Percentiles rank a stretch among this genome's conserved stretches.
Evolutionary conservation across 2,888 invertebrate genomes (phyloP).

Genomic region (Diplazon laetatorius): DNA sequence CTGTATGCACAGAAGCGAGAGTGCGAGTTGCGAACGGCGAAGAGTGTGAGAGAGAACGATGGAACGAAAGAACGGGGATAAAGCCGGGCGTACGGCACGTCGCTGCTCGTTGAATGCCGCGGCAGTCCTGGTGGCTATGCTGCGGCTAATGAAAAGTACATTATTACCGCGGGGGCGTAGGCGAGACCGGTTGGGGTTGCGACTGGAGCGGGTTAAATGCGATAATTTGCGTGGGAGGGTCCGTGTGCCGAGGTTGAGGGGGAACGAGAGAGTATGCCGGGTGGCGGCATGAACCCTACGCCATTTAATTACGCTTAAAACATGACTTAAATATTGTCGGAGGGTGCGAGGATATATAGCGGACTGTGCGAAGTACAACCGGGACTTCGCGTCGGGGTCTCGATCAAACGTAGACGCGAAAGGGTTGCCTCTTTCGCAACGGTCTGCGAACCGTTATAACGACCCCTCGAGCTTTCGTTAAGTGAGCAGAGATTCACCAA

Average conservation of each 20-base stretch:
- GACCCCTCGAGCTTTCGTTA: slow-evolving; percentile 61
- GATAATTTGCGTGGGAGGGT: slow-evolving; percentile 81
- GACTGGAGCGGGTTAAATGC: slow-evolving; percentile 76
- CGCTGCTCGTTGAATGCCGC: slow-evolving; percentile 36
- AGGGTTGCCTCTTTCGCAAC: slow-evolving; percentile 56
- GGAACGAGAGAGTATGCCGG: slow-evolving; percentile 68
- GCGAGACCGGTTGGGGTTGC: slow-evolving; percentile 62
- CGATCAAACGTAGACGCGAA: slow-evolving; percentile 57
- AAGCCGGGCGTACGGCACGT: slow-evolving; percentile 19
- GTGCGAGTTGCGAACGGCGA: background rate
- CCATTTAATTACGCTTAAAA: slow-evolving; percentile 82
- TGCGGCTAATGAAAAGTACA: slow-evolving; percentile 81
- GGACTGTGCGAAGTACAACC: slow-evolving; percentile 71
- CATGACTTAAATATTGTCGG: slow-evolving; percentile 81
- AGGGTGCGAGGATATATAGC: slow-evolving; percentile 75
- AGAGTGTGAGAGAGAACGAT: slow-evolving; percentile 15
- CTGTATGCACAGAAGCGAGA: slow-evolving; percentile 24
- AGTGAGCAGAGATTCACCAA: slow-evolving; percentile 63
- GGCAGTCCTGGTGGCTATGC: slow-evolving; percentile 70
- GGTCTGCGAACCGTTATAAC: slow-evolving; percentile 21
- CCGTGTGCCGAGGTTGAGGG: slow-evolving; percentile 58
- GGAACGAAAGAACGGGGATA: slow-evolving; percentile 9
- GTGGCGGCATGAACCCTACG: slow-evolving; percentile 76
- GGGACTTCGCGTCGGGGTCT: slow-evolving; percentile 22
- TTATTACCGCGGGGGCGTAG: slow-evolving; percentile 73